Percentiles rank a stretch among this genome's conserved stretches.
Evolutionary conservation across 2,797 vertebrate species (phyloP).

Genomic region (Diceros bicornis): DNA sequence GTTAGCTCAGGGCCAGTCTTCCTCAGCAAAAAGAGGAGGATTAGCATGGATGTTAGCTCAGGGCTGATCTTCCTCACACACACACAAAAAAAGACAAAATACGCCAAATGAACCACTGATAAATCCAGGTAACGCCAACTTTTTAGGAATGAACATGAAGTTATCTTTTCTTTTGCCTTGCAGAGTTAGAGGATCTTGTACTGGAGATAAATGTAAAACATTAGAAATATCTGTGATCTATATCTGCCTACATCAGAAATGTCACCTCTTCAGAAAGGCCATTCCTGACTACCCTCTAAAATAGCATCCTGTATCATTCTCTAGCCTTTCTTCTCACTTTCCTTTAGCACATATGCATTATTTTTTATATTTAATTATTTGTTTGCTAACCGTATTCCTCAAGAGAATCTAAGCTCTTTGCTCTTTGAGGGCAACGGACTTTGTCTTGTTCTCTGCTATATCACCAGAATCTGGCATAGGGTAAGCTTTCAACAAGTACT

Average conservation of each 20-base stretch:
- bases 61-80: too few relatives aligned
- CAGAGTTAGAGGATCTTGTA: not conserved
- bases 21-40: too few relatives aligned
- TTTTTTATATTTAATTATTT: not conserved
- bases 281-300: not conserved
- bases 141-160: not conserved
- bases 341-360: not conserved
- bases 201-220: not conserved
- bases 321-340: not conserved
- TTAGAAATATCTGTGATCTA: not conserved
- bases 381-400: not conserved
- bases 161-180: not conserved
- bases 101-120: not conserved
- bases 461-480: not conserved
- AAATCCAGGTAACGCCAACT: not conserved
- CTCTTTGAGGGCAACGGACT: not conserved
- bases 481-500: not conserved
- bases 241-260: not conserved
- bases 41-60: too few relatives aligned
- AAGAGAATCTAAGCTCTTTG: not conserved
- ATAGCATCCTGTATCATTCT: not conserved
- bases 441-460: not conserved
- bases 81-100: not conserved
- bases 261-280: not conserved
- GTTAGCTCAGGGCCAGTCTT: too few relatives aligned